Conservation (phyloP, 2,797 vertebrate species). For the Coccyzus lansbergi region DNA sequence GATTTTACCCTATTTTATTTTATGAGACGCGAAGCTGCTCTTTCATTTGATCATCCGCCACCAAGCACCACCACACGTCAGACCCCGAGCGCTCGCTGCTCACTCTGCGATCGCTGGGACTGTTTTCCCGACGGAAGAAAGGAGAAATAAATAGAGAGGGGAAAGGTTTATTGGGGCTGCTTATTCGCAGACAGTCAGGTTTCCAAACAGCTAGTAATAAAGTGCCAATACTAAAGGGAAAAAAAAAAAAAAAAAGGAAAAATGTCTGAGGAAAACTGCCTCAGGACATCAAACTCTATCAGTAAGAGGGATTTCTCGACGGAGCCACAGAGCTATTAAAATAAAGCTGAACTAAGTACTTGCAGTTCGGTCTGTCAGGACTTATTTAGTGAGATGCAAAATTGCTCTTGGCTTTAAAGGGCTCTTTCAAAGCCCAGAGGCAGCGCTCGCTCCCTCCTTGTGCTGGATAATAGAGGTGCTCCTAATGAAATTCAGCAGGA, state of each 20-base stretch:
- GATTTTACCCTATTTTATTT: constrained; percentile 21
- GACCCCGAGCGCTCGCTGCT: not conserved
- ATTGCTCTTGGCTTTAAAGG: constrained; percentile 47
- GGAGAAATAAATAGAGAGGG: constrained; percentile 2
- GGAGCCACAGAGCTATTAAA: constrained; percentile 45
- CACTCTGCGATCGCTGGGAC: not conserved
- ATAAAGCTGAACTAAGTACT: constrained; percentile 51
- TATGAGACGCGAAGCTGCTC: not conserved
- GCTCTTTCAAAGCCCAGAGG: constrained; percentile 27
- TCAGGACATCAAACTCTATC: not conserved
- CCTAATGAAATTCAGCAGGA: constrained; percentile 56
- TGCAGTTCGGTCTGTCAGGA: constrained; percentile 56
- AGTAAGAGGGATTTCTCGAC: not conserved
- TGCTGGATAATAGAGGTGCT: constrained; percentile 20
- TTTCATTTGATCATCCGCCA: not conserved
- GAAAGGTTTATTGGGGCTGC: constrained; percentile 4
- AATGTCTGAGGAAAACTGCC: not conserved
- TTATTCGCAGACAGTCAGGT: not conserved
- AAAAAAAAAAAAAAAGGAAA: not conserved
- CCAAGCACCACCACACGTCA: not conserved
- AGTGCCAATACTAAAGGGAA: not conserved
- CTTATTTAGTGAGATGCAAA: constrained; percentile 59
- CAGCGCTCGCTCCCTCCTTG: constrained; percentile 4
- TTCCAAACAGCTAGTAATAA: constrained; percentile 41
- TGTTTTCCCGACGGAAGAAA: not conserved